These are phyloP conservation scores for Dryobotodes eremita DNA, from an alignment of 2,888 invertebrate genomes.

Conservation along the genomic window DNA sequence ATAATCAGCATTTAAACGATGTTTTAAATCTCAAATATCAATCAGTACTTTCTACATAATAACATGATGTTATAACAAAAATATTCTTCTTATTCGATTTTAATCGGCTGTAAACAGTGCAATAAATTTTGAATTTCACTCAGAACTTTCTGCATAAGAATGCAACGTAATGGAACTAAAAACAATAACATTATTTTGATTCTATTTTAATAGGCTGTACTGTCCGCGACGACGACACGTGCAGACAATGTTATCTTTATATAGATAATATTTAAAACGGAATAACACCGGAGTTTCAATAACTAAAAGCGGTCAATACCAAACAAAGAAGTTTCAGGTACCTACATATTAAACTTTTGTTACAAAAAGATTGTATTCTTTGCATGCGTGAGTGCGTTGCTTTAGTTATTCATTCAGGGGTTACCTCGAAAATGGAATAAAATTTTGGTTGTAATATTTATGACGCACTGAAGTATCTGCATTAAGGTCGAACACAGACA, in stretches of 20 bases:
- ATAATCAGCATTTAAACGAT: background rate
- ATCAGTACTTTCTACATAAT: background rate
- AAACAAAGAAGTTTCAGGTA: constrained; percentile 1
- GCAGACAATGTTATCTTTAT: constrained; percentile 14
- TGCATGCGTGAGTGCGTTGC: constrained; percentile 10
- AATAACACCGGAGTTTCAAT: constrained; percentile 17
- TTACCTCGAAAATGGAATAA: constrained; percentile 44
- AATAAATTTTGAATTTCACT: constrained; percentile 7
- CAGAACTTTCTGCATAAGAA: constrained; percentile 12
- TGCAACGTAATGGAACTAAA: background rate
- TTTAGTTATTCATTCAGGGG: constrained; percentile 29
- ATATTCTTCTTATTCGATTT: background rate
- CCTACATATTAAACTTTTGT: constrained; percentile 1
- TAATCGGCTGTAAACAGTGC: background rate
- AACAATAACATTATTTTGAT: constrained; percentile 12
- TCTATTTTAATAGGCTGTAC: background rate
- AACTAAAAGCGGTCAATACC: constrained; percentile 1
- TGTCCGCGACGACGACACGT: constrained; percentile 3
- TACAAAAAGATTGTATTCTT: constrained; percentile 18
- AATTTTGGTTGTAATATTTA: constrained; percentile 44
- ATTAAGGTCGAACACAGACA: constrained; percentile 19
- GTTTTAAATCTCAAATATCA: background rate
- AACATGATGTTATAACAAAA: background rate
- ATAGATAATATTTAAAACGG: constrained; percentile 11
- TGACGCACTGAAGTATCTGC: constrained; percentile 36